Percentiles rank a stretch among this genome's conserved stretches.
Evolutionary conservation across 1,140 invertebrate genomes (phyloP).

Genomic region (Carposina sasakii): DNA sequence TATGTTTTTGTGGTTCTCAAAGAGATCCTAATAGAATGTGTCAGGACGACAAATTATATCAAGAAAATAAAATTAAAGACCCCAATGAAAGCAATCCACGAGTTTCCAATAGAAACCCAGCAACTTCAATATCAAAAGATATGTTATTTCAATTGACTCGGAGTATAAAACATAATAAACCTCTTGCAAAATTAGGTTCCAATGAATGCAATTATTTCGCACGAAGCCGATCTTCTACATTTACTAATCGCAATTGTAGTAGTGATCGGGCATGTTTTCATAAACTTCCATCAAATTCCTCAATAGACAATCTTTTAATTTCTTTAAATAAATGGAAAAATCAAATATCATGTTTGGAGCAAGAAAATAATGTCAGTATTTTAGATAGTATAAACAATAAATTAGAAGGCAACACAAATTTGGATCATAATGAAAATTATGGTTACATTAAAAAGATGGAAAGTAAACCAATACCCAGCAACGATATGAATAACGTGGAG

Average conservation of each 20-base stretch:
- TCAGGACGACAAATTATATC: neutral
- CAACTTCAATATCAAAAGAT: slow-evolving; percentile 17
- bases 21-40: slow-evolving; percentile 17
- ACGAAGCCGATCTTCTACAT: neutral
- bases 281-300: slow-evolving; percentile 52
- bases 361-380: too few relatives aligned
- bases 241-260: slow-evolving; percentile 17
- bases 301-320: slow-evolving; percentile 47
- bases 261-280: slow-evolving; percentile 48
- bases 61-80: slow-evolving; percentile 16
- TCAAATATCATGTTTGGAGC: too few relatives aligned
- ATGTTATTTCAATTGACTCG: slow-evolving; percentile 18
- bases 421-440: slow-evolving; percentile 10
- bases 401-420: too few relatives aligned
- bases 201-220: slow-evolving; percentile 17
- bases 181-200: too few relatives aligned
- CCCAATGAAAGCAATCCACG: too few relatives aligned
- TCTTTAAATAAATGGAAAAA: slow-evolving; percentile 40
- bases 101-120: too few relatives aligned
- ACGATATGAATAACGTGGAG: too few relatives aligned
- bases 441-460: too few relatives aligned
- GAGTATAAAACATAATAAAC: slow-evolving; percentile 31
- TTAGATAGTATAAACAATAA: too few relatives aligned
- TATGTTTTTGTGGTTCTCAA: slow-evolving; percentile 39
- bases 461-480: too few relatives aligned